Evolutionary conservation across 2,888 invertebrate genomes (phyloP).

Genomic region (Phorcus lineatus): DNA sequence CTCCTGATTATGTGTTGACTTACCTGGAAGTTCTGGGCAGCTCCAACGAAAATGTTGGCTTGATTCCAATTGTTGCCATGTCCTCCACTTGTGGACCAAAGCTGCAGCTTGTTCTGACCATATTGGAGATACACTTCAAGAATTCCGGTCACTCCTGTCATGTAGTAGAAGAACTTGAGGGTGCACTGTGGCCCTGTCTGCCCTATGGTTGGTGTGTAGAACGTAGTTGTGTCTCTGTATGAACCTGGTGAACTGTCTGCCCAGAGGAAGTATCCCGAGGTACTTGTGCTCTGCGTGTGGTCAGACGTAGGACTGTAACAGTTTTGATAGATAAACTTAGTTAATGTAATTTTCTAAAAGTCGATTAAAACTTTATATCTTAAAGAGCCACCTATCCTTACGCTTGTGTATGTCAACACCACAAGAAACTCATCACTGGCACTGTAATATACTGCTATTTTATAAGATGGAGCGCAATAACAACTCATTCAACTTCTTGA

Average conservation of each 20-base stretch:
- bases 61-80: conserved; percentile 51
- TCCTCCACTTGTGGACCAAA: conserved; percentile 49
- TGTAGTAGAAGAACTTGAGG: conserved; percentile 58
- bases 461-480: no score
- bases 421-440: no score
- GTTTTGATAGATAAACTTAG: no score
- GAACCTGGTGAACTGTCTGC: conserved; percentile 57
- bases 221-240: conserved; percentile 49
- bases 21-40: conserved; percentile 46
- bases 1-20: background rate
- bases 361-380: no score
- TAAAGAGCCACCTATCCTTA: no score
- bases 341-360: no score
- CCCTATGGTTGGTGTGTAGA: conserved; percentile 49
- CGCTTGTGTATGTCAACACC: no score
- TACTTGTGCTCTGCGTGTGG: conserved; percentile 39
- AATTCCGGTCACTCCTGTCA: conserved; percentile 55
- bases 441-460: no score
- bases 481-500: no score
- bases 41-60: conserved; percentile 56
- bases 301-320: conserved; percentile 43
- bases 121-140: conserved; percentile 46
- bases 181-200: conserved; percentile 63
- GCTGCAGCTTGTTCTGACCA: conserved; percentile 36
- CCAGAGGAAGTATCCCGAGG: conserved; percentile 54